Base-by-base conservation (phyloP, 2,888 invertebrate species). In the Plusia festucae region DNA sequence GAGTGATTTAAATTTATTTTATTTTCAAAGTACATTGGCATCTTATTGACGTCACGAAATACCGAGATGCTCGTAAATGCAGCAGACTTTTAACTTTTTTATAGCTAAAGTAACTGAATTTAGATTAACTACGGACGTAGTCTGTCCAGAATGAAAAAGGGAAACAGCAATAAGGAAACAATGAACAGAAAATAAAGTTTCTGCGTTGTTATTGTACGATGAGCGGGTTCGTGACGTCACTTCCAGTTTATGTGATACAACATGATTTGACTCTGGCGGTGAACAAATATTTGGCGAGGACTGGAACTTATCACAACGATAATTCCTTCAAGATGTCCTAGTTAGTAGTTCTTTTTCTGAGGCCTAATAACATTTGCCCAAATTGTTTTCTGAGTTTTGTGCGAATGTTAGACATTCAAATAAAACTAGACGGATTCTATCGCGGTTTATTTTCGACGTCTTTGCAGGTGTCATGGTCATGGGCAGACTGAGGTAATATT, bases 111-210 rank as follows among this genome's bases (percentile, higher is more conserved):
- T 30, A 53, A 52, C 27, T 56, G 24, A 55, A 71, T 56, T 49
- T 13, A 59, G 49, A 76, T 56, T 56, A 53, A 59, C 53, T 18
- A 32, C 16, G 18, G 30, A 49, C 46, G 22, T 60, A 27, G 46
- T 57, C 52, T 11, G 59, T 60, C 59, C 59, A 58, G 56, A 27
- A 57, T 46, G 32, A 5, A 22, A 63, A 57, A 20, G 49, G 34
- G 32, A 62, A 62, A 68, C 56, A 68, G 18, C 57, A 57, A 58
- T 62, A 74, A 73, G 65, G 62, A 73, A 75, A 68, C 56, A 72
- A 60, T 15, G 18, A 52, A 58, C 61, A 54, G 64, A 65, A 55
- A 78, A 78, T 74, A 73, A 78, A 78, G 62, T 24, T 24, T 53
- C 60, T 53, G 59, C 54, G 65, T 65, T 59, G 11, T 65, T 60